These are phyloP conservation scores for Dicycla oo DNA, from an alignment of 2,888 invertebrate species.

Conservation along the genomic window DNA sequence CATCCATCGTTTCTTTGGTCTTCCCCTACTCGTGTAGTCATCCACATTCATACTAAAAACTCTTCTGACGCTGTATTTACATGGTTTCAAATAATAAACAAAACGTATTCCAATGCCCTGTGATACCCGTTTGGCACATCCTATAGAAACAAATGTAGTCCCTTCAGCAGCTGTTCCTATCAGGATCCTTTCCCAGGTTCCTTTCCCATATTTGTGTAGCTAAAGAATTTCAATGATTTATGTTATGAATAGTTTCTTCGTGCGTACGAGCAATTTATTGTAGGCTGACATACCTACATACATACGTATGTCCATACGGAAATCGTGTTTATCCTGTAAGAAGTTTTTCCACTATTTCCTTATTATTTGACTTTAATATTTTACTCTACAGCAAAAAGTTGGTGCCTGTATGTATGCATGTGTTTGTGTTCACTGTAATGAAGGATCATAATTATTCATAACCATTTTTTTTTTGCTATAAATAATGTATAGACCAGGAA, in stretches of 20 bases:
- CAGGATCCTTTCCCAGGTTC: not conserved
- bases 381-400: no score
- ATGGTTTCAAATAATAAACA: not conserved
- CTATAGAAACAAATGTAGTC: no score
- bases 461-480: no score
- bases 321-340: conserved; percentile 5
- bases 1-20: no score
- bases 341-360: not conserved
- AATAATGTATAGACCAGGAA: no score
- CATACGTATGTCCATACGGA: not conserved
- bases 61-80: not conserved
- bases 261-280: not conserved
- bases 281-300: not conserved
- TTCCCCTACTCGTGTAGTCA: no score
- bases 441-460: no score
- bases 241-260: not conserved
- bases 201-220: not conserved
- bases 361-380: not conserved
- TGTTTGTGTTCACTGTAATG: no score
- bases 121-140: not conserved
- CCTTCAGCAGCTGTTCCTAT: no score
- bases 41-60: no score
- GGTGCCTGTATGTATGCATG: no score
- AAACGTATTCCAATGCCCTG: no score
- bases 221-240: not conserved